phyloP scores from a whole-genome alignment of 2,888 invertebrate genomes.

The Oscheius sp. region DNA sequence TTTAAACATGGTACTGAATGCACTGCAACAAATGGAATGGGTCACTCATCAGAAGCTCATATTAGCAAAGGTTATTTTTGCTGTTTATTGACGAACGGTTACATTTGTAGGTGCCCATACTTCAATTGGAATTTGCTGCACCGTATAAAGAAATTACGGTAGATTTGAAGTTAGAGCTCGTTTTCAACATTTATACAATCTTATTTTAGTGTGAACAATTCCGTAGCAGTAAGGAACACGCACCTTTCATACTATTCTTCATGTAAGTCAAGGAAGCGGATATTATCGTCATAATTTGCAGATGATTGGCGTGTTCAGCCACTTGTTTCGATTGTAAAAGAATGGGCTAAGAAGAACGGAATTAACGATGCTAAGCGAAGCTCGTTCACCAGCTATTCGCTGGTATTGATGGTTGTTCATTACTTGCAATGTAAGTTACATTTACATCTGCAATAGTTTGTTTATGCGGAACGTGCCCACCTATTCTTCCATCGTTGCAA shows the following conservation, averaged over 20 bases:
- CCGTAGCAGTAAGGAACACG: slow-evolving; percentile 94
- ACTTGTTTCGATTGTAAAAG: slow-evolving; percentile 88
- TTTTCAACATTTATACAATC: no score
- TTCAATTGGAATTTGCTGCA: slow-evolving; percentile 67
- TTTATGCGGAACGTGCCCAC: slow-evolving; percentile 80
- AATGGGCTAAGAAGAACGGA: slow-evolving; percentile 92
- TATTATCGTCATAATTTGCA: slow-evolving; percentile 73
- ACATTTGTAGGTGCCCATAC: slow-evolving; percentile 81
- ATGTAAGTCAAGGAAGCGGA: slow-evolving; percentile 78
- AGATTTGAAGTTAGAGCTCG: no score
- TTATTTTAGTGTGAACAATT: slow-evolving; percentile 96
- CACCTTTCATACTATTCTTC: slow-evolving; percentile 90
- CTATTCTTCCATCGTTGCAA: slow-evolving; percentile 87
- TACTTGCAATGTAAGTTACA: slow-evolving; percentile 93
- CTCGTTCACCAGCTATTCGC: slow-evolving; percentile 96
- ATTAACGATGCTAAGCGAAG: slow-evolving; percentile 95
- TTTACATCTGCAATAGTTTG: no score
- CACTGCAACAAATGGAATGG: slow-evolving; percentile 75
- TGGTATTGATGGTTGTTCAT: slow-evolving; percentile 95
- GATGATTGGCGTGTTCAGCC: slow-evolving; percentile 95
- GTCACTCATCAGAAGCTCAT: slow-evolving; percentile 82
- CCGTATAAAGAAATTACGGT: slow-evolving; percentile 82
- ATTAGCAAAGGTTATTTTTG: slow-evolving; percentile 83
- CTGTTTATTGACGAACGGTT: no score
- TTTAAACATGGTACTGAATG: slow-evolving; percentile 60